Percentiles rank a stretch among this genome's conserved stretches.
Evolutionary conservation across 2,113 vertebrate genomes (phyloP).

Genomic region (Toxostoma redivivum): DNA sequence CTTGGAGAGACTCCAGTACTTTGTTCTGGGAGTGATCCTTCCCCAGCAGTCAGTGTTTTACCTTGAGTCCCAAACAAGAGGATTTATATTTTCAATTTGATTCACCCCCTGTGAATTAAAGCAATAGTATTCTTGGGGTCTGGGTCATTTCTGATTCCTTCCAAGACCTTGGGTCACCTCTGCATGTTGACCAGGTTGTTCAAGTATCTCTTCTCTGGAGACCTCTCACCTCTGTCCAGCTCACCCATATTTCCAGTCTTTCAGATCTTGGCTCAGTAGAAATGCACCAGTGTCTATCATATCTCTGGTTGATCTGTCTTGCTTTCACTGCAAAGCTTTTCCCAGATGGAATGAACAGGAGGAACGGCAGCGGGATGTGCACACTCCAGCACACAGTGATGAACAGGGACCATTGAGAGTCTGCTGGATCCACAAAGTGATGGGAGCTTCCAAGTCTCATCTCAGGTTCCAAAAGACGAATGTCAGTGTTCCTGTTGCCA

Average conservation of each 20-base stretch:
- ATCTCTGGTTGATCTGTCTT: neutral
- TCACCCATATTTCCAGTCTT: neutral
- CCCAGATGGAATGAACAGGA: neutral
- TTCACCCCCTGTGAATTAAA: neutral
- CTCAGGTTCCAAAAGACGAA: neutral
- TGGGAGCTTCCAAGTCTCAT: neutral
- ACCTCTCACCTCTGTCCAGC: neutral
- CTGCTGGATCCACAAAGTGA: neutral
- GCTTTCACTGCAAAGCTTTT: neutral
- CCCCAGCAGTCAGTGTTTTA: neutral
- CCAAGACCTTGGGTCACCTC: neutral
- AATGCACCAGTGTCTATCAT: neutral
- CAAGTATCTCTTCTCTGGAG: neutral
- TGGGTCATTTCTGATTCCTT: neutral
- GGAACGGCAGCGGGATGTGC: accelerated
- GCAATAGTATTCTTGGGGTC: neutral
- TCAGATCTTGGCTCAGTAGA: neutral
- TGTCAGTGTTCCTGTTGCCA: neutral
- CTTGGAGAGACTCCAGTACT: neutral
- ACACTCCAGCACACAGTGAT: neutral
- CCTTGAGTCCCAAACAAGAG: neutral
- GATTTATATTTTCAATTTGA: slow-evolving; percentile 14
- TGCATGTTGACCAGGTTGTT: neutral
- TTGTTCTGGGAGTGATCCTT: neutral
- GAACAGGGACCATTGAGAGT: accelerated